phyloP scores from a whole-genome alignment of 2,888 invertebrate species.

The Branchellion lobata region DNA sequence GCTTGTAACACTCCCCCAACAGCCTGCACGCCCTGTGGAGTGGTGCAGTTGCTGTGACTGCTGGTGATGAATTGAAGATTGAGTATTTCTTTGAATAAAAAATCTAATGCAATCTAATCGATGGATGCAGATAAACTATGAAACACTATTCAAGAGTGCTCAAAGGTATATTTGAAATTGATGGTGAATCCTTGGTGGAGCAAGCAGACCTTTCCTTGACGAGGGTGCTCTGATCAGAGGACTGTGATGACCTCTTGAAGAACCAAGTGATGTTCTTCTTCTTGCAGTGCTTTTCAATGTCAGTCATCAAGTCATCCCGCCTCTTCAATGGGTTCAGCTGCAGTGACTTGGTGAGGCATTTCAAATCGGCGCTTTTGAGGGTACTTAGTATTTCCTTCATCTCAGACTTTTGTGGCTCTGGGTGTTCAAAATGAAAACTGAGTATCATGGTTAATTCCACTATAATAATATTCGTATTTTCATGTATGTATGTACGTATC shows the following conservation, averaged over 20 bases:
- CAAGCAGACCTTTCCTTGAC: not conserved
- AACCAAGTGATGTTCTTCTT: constrained; percentile 57
- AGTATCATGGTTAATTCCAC: too few relatives aligned
- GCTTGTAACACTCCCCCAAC: constrained; percentile 60
- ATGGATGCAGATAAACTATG: not conserved
- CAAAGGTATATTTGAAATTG: not conserved
- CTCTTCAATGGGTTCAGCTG: constrained; percentile 51
- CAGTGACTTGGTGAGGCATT: constrained; percentile 60
- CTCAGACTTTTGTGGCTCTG: constrained; percentile 47
- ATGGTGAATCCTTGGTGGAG: not conserved
- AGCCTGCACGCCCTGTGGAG: constrained; percentile 55
- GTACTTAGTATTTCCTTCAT: constrained; percentile 58
- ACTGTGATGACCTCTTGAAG: constrained; percentile 51
- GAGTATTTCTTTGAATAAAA: too few relatives aligned
- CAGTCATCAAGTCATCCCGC: constrained; percentile 56
- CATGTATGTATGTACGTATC: too few relatives aligned
- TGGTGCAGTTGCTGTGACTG: too few relatives aligned
- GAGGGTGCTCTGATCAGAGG: not conserved
- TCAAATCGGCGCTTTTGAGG: constrained; percentile 60
- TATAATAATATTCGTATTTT: too few relatives aligned
- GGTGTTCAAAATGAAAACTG: constrained; percentile 17
- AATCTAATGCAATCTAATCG: too few relatives aligned
- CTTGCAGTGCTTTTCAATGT: constrained; percentile 59
- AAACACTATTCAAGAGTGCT: not conserved
- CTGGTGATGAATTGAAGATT: too few relatives aligned